phyloP scores from a whole-genome alignment of 2,113 vertebrate genomes.

The Nerophis lumbriciformis region DNA sequence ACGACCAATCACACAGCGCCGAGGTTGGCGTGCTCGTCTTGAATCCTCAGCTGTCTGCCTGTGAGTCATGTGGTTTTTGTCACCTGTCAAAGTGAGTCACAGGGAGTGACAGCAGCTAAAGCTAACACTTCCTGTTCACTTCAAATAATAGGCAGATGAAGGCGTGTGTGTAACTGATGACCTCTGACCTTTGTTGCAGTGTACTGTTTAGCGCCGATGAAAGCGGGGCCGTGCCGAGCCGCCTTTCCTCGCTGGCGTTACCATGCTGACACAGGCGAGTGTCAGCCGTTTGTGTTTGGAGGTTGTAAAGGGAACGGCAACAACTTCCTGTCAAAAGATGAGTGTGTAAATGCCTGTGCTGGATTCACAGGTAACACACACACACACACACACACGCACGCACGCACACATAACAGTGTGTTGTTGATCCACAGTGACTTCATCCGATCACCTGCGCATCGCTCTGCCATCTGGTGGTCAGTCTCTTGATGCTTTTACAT shows the following conservation, averaged over 20 bases:
- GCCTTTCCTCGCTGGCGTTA: slow-evolving; percentile 86
- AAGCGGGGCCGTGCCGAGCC: slow-evolving; percentile 84
- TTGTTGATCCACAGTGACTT: slow-evolving; percentile 2
- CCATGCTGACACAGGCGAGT: slow-evolving; percentile 56
- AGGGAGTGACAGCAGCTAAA: no score
- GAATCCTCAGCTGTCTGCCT: slow-evolving; percentile 69
- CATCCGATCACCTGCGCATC: background rate
- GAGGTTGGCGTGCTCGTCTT: slow-evolving; percentile 77
- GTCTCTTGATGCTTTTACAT: slow-evolving; percentile 19
- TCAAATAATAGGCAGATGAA: background rate
- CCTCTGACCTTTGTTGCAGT: slow-evolving; percentile 52
- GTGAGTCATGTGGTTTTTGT: slow-evolving; percentile 62
- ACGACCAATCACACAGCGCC: slow-evolving; percentile 51
- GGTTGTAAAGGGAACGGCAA: slow-evolving; percentile 87
- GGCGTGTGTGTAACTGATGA: background rate
- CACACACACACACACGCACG: background rate
- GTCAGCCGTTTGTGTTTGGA: slow-evolving; percentile 79
- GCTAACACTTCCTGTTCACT: background rate
- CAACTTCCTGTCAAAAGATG: slow-evolving; percentile 79
- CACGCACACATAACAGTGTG: slow-evolving; percentile 2
- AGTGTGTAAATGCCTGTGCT: slow-evolving; percentile 78
- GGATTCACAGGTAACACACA: slow-evolving; percentile 52
- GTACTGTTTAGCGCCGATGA: slow-evolving; percentile 74
- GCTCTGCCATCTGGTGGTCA: slow-evolving; percentile 9
- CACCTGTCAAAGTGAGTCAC: no score